phyloP scores from a whole-genome alignment of 2,113 vertebrate species.

The Vimba vimba region DNA sequence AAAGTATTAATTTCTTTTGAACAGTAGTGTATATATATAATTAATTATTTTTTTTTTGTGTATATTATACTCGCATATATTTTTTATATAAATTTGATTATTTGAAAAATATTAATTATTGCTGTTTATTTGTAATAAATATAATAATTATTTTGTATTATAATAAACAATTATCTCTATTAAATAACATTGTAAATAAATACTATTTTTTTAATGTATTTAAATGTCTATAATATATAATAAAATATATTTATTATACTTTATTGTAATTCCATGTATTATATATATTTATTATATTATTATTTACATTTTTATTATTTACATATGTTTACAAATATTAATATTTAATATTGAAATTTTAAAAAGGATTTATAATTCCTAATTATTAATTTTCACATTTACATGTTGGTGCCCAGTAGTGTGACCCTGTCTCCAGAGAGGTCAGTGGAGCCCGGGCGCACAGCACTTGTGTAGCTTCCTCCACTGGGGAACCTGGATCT shows the following conservation, averaged over 20 bases:
- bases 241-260: not conserved
- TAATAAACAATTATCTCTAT: not conserved
- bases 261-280: not conserved
- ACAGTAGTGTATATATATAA: too few species aligned
- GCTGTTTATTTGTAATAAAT: not conserved
- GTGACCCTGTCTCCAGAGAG: slow-evolving; percentile 88
- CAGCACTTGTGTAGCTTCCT: slow-evolving; percentile 78
- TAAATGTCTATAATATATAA: not conserved
- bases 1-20: not conserved
- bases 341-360: not conserved
- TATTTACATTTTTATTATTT: too few species aligned
- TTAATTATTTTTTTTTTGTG: too few species aligned
- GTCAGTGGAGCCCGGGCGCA: slow-evolving; percentile 85
- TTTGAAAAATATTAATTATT: too few species aligned
- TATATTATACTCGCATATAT: too few species aligned
- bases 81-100: too few species aligned
- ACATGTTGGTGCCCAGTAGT: slow-evolving; percentile 91
- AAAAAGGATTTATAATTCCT: not conserved
- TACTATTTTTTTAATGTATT: not conserved
- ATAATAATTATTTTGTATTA: not conserved
- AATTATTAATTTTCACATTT: slow-evolving; percentile 61
- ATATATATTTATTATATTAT: too few species aligned
- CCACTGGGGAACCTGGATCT: slow-evolving; percentile 77
- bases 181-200: not conserved
- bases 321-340: too few species aligned